Conservation (phyloP, 1,140 invertebrate species). For the Camponotus pennsylvanicus region DNA sequence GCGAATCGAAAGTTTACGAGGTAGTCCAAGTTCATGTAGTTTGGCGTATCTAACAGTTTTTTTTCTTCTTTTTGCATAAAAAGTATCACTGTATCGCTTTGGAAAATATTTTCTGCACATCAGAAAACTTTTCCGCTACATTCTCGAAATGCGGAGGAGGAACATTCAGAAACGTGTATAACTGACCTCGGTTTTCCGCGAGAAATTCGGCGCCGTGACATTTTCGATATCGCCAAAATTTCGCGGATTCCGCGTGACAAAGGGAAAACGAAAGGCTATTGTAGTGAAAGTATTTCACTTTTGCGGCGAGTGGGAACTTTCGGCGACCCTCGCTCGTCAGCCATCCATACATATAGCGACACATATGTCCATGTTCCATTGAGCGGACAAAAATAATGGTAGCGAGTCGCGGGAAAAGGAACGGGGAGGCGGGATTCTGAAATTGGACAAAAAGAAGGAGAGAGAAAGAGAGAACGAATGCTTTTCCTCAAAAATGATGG, state of each 20-base stretch:
- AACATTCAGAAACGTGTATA: slow-evolving; percentile 9
- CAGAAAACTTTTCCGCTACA: slow-evolving; percentile 31
- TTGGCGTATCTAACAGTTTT: background rate
- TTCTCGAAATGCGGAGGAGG: slow-evolving; percentile 1
- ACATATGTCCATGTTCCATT: slow-evolving; percentile 65
- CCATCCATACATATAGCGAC: slow-evolving; percentile 51
- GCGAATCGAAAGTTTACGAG: slow-evolving; percentile 26
- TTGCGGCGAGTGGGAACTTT: slow-evolving; percentile 31
- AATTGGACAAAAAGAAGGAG: slow-evolving; percentile 11
- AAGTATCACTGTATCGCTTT: background rate
- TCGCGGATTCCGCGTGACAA: slow-evolving; percentile 51
- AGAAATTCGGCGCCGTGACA: background rate
- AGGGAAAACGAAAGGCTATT: slow-evolving; percentile 47
- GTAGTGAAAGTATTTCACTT: slow-evolving; percentile 65
- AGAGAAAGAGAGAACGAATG: background rate
- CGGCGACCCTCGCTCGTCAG: slow-evolving; percentile 40
- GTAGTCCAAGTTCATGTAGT: background rate
- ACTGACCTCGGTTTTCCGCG: slow-evolving; percentile 27
- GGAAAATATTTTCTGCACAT: slow-evolving; percentile 41
- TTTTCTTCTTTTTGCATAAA: background rate
- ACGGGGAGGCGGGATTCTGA: slow-evolving; percentile 31
- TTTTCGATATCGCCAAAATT: slow-evolving; percentile 45
- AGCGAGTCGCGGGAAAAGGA: background rate
- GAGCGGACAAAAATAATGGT: slow-evolving; percentile 69
- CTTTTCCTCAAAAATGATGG: slow-evolving; percentile 72